Evolutionary conservation across 2,113 vertebrate species (phyloP), one percentile per base, ranked within the genome.

Genomic region (Pelecanoides urinatrix): DNA sequence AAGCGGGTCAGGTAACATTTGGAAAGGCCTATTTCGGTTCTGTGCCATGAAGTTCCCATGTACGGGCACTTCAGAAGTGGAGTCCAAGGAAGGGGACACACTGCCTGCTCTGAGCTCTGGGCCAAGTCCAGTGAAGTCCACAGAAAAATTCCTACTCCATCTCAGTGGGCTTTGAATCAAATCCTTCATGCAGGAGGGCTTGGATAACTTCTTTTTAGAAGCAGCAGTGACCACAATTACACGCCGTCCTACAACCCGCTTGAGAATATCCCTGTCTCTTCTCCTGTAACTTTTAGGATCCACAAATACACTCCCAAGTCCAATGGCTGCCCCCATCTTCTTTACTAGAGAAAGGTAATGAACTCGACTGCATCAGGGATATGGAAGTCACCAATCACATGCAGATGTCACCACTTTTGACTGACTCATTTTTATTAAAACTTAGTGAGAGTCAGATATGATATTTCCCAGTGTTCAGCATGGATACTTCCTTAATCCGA

Each of bases 401-500:
- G 40, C 73, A 96, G 56, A 71, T 86, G 73, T 88, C 86, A 81
- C 68, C 30, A 8, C 36, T 78, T 91, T 34, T 82, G 61, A 75
- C 68, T 62, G 63, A 66, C 52, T 74, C 45, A 72, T 86, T 93
- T 93, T 93, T 81, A 90, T 93, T 93, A 86, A 90, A 94, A 61
- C 16, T 61, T 49, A 38, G 32, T 47, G 55, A 83, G 68, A 93
- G 23, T 55, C 75, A 77, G n/a, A 29, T 52, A 27, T 8, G 25
- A 2, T 84, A 72, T 77, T 93, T 90, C 44, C 83, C 70, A 62
- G 52, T 50, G 56, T 55, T 68, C 49, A 81, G 3, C 61, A 44
- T 0, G 0, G 34, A 12, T 22, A 61, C 44, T 89, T 92, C 68
- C 38, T 71, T 32, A 56, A 56, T 63, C 55, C 2, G 1, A 74